A percentile compares a stretch with the other conserved stretches of the same genome.
These are phyloP conservation scores for Gymnogyps californianus DNA, from an alignment of 2,113 vertebrate genomes.

Conservation along the genomic window DNA sequence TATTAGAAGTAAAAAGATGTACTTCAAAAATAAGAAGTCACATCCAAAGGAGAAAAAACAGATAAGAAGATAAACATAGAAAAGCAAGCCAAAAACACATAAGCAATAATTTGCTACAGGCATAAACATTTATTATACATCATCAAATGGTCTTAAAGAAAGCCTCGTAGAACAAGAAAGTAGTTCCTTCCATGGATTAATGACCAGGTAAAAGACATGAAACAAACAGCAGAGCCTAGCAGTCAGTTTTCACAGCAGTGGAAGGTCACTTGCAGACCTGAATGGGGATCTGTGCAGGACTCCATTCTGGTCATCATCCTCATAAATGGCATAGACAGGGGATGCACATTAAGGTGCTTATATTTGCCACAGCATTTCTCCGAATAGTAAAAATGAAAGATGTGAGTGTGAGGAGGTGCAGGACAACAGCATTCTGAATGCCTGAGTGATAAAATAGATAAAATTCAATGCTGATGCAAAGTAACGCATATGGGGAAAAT, in stretches of 20 bases:
- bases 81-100: neutral
- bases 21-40: neutral
- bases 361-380: neutral
- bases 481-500: neutral
- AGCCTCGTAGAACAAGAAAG: neutral
- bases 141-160: neutral
- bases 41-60: neutral
- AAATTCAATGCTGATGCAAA: neutral
- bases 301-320: neutral
- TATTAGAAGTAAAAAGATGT: neutral
- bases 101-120: neutral
- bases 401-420: neutral
- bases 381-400: neutral
- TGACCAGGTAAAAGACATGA: neutral
- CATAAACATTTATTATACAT: neutral
- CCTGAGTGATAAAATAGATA: neutral
- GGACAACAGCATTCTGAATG: neutral
- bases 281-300: neutral
- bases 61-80: neutral
- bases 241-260: neutral
- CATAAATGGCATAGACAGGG: neutral
- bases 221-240: neutral
- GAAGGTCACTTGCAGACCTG: neutral
- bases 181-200: neutral
- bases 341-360: neutral